Conservation (phyloP, 2,888 invertebrate genomes). For the Lasioglossum vierecki region DNA sequence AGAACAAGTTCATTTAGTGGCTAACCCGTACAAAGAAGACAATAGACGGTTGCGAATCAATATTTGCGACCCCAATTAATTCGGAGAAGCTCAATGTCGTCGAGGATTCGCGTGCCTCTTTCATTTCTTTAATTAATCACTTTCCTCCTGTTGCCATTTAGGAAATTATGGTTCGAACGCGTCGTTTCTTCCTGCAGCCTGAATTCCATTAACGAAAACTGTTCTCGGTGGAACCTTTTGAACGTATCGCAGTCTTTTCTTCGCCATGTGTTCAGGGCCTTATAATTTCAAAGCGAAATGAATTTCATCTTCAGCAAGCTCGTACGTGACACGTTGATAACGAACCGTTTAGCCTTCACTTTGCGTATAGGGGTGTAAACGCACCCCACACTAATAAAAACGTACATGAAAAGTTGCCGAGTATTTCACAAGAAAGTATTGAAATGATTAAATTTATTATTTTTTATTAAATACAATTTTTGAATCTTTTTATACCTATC, state of each 20-base stretch:
- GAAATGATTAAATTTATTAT: too few species aligned
- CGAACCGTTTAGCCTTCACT: not conserved
- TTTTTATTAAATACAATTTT: too few species aligned
- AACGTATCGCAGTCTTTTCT: not conserved
- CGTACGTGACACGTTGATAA: not conserved
- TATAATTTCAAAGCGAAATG: not conserved
- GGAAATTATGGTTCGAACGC: conserved; percentile 12
- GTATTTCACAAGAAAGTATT: too few species aligned
- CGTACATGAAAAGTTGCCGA: too few species aligned
- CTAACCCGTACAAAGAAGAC: not conserved
- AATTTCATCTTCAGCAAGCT: not conserved
- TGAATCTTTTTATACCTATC: too few species aligned
- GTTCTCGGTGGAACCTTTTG: not conserved
- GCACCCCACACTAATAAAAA: too few species aligned
- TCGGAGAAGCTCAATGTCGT: conserved; percentile 23
- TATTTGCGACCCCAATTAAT: conserved; percentile 34
- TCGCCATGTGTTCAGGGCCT: not conserved
- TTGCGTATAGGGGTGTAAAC: too few species aligned
- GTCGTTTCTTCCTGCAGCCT: not conserved
- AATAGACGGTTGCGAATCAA: conserved; percentile 19
- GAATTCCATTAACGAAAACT: not conserved
- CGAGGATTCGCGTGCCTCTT: conserved; percentile 18
- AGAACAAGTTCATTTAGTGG: not conserved
- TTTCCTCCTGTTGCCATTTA: not conserved
- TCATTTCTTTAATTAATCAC: conserved; percentile 20